Base-by-base conservation (phyloP, 2,888 invertebrate species). In the Leptinotarsa haldemani region DNA sequence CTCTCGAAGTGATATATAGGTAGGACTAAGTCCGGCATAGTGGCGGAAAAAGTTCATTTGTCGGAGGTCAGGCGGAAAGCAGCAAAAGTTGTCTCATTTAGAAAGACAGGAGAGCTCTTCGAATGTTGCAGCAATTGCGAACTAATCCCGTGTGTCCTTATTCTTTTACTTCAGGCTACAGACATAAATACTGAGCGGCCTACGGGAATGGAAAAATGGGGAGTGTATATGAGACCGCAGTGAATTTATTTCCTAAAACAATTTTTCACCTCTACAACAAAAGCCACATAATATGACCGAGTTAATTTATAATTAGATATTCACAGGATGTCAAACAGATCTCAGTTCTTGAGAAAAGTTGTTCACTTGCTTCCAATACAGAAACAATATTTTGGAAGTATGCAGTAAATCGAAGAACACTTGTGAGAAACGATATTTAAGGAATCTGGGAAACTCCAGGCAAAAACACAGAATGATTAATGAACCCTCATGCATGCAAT, bases 1-100 rank as follows among this genome's bases (percentile, higher is more conserved):
- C 53, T 63, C 72, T 74, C 65, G 76, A 76, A 75, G 80, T 81
- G 82, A 82, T 81, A 78, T 81, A 82, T 83, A 81, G 82, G 80
- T 81, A 73, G 80, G 79, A 78, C 80, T 81, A 80, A 79, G 79
- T 78, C 75, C 75, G 80, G 77, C 77, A 76, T 78, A 56, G 67
- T 70, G 77, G 75, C 75, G 78, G 80, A 84, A 87, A 87, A 87
- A 86, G 86, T 86, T 86, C 85, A 85, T 87, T 86, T 85, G 85
- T 85, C 82, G 85, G 84, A 86, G 86, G 85, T 86, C 86, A 84
- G 82, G 85, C 86, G 86, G 84, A 85, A 86, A 82, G 83, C 84
- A 82, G 84, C 84, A 84, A 83, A 86, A 85, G 85, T 86, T 85
- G 86, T 84, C 85, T 87, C 86, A 86, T 87, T 87, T 86, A 84